Conservation (phyloP, 2,113 vertebrate species). For the Heloderma charlesbogerti region DNA sequence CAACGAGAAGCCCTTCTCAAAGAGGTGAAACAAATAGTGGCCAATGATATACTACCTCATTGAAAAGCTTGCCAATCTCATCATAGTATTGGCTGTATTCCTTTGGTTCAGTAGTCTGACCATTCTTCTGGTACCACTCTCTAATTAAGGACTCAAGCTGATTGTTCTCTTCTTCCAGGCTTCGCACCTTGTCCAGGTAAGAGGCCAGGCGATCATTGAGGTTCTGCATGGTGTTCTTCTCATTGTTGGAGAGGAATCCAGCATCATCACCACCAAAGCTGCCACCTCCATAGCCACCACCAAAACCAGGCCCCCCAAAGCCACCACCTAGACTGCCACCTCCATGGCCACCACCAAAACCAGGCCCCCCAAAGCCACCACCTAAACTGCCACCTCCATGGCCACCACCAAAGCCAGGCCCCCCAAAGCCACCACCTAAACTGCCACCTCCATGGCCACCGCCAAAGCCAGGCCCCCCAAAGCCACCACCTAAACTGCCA, state of each 20-base stretch:
- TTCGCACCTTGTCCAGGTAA: conserved; percentile 78
- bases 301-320: not conserved
- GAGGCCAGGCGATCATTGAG: conserved; percentile 75
- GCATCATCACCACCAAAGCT: conserved; percentile 61
- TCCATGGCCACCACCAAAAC: conserved; percentile 20
- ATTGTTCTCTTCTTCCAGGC: conserved; percentile 70
- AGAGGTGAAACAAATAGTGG: not conserved
- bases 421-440: conserved; percentile 25
- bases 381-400: not conserved
- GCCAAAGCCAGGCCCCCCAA: conserved; percentile 35
- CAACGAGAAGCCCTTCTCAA: not conserved
- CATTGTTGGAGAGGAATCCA: conserved; percentile 69
- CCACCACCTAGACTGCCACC: not conserved
- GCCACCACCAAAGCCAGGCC: conserved; percentile 22
- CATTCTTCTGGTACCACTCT: conserved; percentile 77
- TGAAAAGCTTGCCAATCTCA: conserved; percentile 75
- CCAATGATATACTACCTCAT: conserved; percentile 70
- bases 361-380: conserved; percentile 32
- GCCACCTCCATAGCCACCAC: no score
- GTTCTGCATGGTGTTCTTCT: conserved; percentile 78
- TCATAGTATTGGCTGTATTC: conserved; percentile 71
- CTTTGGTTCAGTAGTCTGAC: conserved; percentile 57
- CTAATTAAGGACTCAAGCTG: conserved; percentile 77
- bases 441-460: not conserved
- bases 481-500: not conserved